Conservation (phyloP, 2,888 invertebrate species). For the Mythimna loreyi region DNA sequence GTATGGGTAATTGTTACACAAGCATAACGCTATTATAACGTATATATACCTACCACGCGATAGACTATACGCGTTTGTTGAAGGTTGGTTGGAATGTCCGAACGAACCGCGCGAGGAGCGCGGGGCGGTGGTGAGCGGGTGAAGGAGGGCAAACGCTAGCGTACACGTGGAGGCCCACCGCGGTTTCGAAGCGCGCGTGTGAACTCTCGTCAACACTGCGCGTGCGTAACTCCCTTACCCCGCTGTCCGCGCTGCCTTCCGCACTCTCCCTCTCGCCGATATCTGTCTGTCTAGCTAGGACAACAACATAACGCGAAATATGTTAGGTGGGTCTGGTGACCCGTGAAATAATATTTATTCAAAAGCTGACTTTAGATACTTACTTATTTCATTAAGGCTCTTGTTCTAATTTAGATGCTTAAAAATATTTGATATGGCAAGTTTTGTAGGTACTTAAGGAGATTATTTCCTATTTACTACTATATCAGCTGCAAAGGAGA, state of each 20-base stretch:
- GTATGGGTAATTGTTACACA: conserved; percentile 57
- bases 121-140: conserved; percentile 68
- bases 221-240: conserved; percentile 80
- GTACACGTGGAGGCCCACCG: conserved; percentile 91
- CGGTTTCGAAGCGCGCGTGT: conserved; percentile 88
- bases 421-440: background rate
- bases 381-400: background rate
- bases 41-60: conserved; percentile 66
- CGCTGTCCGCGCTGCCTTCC: conserved; percentile 76
- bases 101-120: conserved; percentile 69
- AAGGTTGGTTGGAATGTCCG: conserved; percentile 81
- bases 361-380: background rate
- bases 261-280: conserved; percentile 76
- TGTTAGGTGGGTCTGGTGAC: conserved; percentile 71
- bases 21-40: conserved; percentile 58
- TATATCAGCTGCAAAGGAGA: background rate
- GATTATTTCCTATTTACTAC: background rate
- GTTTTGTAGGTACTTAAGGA: no score
- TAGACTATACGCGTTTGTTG: conserved; percentile 81
- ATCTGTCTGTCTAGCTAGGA: conserved; percentile 79
- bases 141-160: conserved; percentile 66
- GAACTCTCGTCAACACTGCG: conserved; percentile 86
- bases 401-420: background rate
- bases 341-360: conserved; percentile 40
- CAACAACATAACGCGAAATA: conserved; percentile 80